A percentile compares a stretch with the other conserved stretches of the same genome.
Evolutionary conservation across 2,888 invertebrate species (phyloP).

Genomic region (Acholoe squamosa): DNA sequence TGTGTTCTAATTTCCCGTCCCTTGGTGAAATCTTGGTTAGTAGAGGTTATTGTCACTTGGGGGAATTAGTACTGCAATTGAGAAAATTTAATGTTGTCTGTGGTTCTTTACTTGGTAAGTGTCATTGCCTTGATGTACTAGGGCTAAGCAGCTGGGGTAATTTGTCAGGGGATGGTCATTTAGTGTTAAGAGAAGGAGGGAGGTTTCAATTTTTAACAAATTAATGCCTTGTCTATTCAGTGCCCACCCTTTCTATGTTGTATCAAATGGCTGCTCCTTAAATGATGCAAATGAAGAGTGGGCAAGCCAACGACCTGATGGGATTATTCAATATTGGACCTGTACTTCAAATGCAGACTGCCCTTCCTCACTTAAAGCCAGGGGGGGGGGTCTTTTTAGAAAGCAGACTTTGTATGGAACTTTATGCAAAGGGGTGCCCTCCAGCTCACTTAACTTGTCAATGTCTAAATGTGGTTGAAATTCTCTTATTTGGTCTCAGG

Average conservation of each 20-base stretch:
- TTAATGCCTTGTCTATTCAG: too few relatives aligned
- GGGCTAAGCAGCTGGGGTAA: neutral
- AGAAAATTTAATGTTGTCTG: neutral
- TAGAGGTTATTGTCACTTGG: neutral
- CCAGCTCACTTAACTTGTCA: too few relatives aligned
- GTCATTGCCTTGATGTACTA: neutral
- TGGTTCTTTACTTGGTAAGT: neutral
- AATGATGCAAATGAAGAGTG: conserved; percentile 14
- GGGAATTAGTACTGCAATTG: neutral
- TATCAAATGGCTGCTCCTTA: neutral
- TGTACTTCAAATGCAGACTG: neutral
- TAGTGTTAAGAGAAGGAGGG: too few relatives aligned
- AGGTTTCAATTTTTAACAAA: too few relatives aligned
- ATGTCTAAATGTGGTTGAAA: too few relatives aligned
- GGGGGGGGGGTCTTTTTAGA: too few relatives aligned
- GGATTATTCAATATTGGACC: neutral
- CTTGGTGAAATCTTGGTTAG: neutral
- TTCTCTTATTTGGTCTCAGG: too few relatives aligned
- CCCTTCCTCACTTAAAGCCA: too few relatives aligned
- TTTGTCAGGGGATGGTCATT: too few relatives aligned
- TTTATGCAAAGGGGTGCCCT: too few relatives aligned
- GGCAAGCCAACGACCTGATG: neutral
- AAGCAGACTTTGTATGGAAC: too few relatives aligned
- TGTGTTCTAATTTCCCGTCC: too few relatives aligned
- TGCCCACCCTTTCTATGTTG: neutral